These are phyloP conservation scores for Fopius arisanus DNA, from an alignment of 1,140 invertebrate species.

Conservation along the genomic window DNA sequence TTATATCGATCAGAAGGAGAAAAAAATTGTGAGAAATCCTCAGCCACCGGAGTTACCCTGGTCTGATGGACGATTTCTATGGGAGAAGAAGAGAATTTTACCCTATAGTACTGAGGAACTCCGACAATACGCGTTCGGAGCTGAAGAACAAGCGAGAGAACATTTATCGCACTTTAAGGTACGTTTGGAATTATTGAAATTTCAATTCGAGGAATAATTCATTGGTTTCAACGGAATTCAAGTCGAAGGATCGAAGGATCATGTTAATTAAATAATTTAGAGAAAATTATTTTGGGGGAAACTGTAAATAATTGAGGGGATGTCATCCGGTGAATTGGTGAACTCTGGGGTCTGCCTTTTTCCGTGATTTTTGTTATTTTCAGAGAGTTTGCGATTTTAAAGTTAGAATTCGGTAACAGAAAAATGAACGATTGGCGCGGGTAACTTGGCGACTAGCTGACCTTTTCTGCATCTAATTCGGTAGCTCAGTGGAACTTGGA, in stretches of 20 bases:
- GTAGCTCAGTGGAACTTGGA: slow-evolving; percentile 42
- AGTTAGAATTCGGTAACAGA: slow-evolving; percentile 10
- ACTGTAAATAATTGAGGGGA: too few species aligned
- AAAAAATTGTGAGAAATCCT: slow-evolving; percentile 50
- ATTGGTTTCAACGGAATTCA: not conserved
- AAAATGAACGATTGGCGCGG: slow-evolving; percentile 38
- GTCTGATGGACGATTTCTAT: slow-evolving; percentile 71
- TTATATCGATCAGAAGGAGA: slow-evolving; percentile 72
- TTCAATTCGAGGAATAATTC: not conserved
- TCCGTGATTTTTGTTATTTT: too few species aligned
- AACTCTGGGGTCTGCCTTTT: too few species aligned
- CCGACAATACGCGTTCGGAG: slow-evolving; percentile 69
- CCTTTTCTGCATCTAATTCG: slow-evolving; percentile 61
- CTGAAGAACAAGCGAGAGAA: slow-evolving; percentile 72
- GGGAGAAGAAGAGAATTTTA: slow-evolving; percentile 64
- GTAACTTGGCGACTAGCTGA: slow-evolving; percentile 54
- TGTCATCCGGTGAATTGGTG: too few species aligned
- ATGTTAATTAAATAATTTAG: not conserved
- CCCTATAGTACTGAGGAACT: slow-evolving; percentile 73
- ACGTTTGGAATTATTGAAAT: slow-evolving; percentile 21
- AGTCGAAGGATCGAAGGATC: slow-evolving; percentile 22
- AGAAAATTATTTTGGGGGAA: too few species aligned
- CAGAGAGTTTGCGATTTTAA: too few species aligned
- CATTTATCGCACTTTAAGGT: slow-evolving; percentile 68
- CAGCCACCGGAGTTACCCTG: slow-evolving; percentile 75